Base-by-base conservation (phyloP, 2,888 invertebrate species). In the Gastrophysa polygoni region DNA sequence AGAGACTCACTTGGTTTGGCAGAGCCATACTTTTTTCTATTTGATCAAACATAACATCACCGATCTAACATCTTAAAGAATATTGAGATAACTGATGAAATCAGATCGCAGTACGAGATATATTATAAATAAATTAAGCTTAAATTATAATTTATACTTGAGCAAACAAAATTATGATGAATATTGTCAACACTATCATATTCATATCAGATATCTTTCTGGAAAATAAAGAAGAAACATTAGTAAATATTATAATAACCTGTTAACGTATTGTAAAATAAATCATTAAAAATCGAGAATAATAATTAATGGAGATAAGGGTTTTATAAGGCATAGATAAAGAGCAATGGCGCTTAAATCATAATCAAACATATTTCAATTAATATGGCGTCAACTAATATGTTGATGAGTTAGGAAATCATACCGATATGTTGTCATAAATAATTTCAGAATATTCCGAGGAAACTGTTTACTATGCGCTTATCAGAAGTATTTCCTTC, bases 81-180 rank as follows among this genome's bases (percentile, higher is more conserved):
- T 71, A 71, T 68, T 66, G 59, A 72, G 72, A 73, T 73, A 74
- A 76, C 75, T 75, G 72, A 38, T 38, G 38, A 72, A 69, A 66
- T 64, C 57, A 68, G 60, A 68, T 68, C 61, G 28, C 54, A 57
- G 28, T 51, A 50, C 50, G 59, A 65, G 57, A 68, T 64, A 63
- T 61, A 66, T 66, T 64, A 64, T 57, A 67, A 64, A 66, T 66
- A 68, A 68, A 66, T 66, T 66, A 66, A 63, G 64, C 55, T 61
- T 63, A 62, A 60, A 61, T 64, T 67, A 62, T 66, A 68, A 68
- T 66, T 68, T 68, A 68, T 66, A 66, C 66, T 66, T 50, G 55
- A 63, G 68, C 66, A 66, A 68, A 68, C 68, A 68, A 62, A 65
- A 64, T 62, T 50, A 61, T 68, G 68, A 68, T 68, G 67, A 68